Base-by-base conservation (phyloP, 2,888 invertebrate genomes). In the Norana najaformis region DNA sequence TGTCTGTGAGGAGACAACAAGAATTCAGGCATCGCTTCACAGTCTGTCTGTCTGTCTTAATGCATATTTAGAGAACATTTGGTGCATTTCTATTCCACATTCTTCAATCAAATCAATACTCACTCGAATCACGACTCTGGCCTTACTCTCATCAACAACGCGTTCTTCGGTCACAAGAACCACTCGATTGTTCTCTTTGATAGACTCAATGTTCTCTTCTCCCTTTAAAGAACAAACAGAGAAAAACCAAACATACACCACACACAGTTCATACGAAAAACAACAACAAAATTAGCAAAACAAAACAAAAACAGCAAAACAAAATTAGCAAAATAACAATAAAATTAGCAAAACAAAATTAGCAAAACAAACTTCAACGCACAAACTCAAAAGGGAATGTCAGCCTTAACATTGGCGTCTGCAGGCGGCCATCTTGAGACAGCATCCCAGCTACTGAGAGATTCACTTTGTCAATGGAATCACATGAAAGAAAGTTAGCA, bases 111-210 rank as follows among this genome's bases (percentile, higher is more conserved):
- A 20, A 47, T 8, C 35, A 34, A 13, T 53, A 93, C 93, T 92
- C 92, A 96, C 96, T 93, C 98, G 96, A 91, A 99, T 99, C 11
- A 99, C 98, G 69, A 99, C 98, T 95, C 98, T 97, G 8, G 98
- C 98, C 91, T 97, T 96, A 91, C 97, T 96, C 89, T 93, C 93
- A 89, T 95, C 94, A 93, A 97, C 97, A 93, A 97, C 95, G 92
- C 98, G 96, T 92, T 97, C 96, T 95, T 99, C 99, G 0, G 98
- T 98, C 30, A 99, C 97, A 96, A 98, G 96, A 88, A 98, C 97
- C 89, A 98, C 96, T 92, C 97, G 96, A 11, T 98, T 99, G 94
- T 97, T 96, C 91, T 96, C 95, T 93, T 98, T 97, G 95, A 98
- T 98, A 88, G 97, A 96, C 93, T 97, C 96, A 53, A 97, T 98